Evolutionary conservation across 2,888 invertebrate species (phyloP).

Genomic region (Ethmia dodecea): DNA sequence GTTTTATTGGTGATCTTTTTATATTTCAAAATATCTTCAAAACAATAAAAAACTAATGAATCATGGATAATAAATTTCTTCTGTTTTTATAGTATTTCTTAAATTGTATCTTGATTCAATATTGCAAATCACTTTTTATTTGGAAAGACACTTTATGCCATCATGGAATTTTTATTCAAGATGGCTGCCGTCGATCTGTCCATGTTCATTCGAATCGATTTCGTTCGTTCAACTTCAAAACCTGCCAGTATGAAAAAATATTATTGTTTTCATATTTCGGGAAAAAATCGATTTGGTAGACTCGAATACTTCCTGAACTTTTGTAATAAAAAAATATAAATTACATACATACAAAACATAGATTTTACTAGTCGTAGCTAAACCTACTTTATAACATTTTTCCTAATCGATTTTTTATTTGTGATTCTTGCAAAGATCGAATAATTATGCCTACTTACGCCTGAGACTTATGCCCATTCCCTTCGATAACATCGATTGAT

Average conservation of each 20-base stretch:
- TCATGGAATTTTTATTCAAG: conserved; percentile 59
- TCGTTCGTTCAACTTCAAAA: conserved; percentile 15
- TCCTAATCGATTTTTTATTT: too few relatives aligned
- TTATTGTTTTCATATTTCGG: conserved; percentile 1
- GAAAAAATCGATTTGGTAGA: background rate
- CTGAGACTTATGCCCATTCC: too few relatives aligned
- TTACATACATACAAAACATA: too few relatives aligned
- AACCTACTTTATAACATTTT: too few relatives aligned
- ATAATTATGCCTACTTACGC: too few relatives aligned
- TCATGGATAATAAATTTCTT: conserved; percentile 32
- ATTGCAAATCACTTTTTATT: conserved; percentile 52
- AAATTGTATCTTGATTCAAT: conserved; percentile 25
- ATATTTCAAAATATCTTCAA: conserved; percentile 30
- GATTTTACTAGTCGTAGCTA: too few relatives aligned
- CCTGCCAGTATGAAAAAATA: conserved; percentile 45
- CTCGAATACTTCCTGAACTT: too few relatives aligned
- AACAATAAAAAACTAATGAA: conserved; percentile 22
- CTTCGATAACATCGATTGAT: too few relatives aligned
- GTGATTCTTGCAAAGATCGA: too few relatives aligned
- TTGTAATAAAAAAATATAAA: too few relatives aligned
- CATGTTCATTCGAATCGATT: background rate
- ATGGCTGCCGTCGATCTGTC: conserved; percentile 49
- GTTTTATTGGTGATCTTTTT: conserved; percentile 69
- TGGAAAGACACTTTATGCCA: conserved; percentile 54
- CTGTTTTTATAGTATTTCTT: conserved; percentile 35